Evolutionary conservation across 2,797 vertebrate genomes (phyloP), one percentile per base, ranked within the genome.

Genomic region (Molossus alvarezi): DNA sequence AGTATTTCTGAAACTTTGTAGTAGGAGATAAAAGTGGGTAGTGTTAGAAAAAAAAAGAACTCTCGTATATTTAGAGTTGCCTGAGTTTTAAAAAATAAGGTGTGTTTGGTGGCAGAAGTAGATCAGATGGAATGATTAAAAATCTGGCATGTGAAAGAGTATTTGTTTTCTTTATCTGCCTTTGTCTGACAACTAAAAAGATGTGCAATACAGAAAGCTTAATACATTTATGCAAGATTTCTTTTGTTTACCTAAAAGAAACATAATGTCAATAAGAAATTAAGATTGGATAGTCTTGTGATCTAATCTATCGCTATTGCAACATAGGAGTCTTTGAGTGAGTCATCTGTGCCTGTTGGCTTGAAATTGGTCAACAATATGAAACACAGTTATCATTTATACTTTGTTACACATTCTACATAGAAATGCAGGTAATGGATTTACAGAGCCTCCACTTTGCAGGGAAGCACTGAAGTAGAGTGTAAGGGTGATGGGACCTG

Each of bases 1-100:
- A 58, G 37, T 84, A 89, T 53, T 92, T 96, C 20, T 97, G 45
- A 90, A 97, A 60, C 57, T 96, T 95, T 88, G 62, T 53, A 94
- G 76, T 88, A 88, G 51, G 79, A 92, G 69, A 96, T 57, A 88
- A 71, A 97, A 21, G 9, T 88, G 72, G 2, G 0, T 48, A 5
- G 41, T 45, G 41, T 45, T 45, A 45, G 6, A 45, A 45, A 45
- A 45, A 51, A 60, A 45, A 45, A 45, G 6, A 51, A 60, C 17
- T 9, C 14, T 23, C 86, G 5, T 15, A 60, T 41, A 86, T 77
- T 60, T 9, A 87, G 23, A 86, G 29, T 82, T 65, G 41, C 17
- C 9, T 83, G 89, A 57, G 15, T 85, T 83, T 86, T 69, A 76
- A 89, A 72, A 94, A 86, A 86, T 67, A 55, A 91, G 58, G 14